Evolutionary conservation across 1,140 invertebrate genomes (phyloP).

Genomic region (Littorina saxatilis): DNA sequence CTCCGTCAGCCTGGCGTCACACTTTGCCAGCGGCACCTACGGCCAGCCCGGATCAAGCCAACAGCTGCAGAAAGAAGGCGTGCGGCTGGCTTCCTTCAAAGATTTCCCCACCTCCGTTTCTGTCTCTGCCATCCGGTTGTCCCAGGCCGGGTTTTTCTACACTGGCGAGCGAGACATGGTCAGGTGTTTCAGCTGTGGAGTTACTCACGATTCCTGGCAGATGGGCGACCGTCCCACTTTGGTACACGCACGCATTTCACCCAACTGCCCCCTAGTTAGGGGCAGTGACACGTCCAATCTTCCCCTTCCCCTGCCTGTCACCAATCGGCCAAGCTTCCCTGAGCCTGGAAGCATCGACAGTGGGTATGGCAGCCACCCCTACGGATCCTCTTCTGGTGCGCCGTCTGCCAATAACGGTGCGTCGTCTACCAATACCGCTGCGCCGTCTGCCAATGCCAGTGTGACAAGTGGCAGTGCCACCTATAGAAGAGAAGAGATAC

Average conservation of each 20-base stretch:
- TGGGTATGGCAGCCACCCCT: neutral
- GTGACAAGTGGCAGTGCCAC: no score
- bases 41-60: neutral
- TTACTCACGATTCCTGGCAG: conserved; percentile 34
- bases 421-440: neutral
- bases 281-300: conserved; percentile 14
- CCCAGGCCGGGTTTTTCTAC: conserved; percentile 46
- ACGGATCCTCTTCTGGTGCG: neutral
- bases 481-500: no score
- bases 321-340: conserved; percentile 5
- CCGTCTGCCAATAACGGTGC: neutral
- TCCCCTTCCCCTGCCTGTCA: conserved; percentile 25
- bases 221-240: conserved; percentile 37
- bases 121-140: conserved; percentile 33
- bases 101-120: conserved; percentile 31
- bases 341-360: neutral
- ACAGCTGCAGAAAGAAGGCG: conserved; percentile 14
- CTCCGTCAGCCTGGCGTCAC: neutral
- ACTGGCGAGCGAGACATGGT: conserved; percentile 33
- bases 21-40: conserved; percentile 11
- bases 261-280: conserved; percentile 33
- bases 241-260: conserved; percentile 43
- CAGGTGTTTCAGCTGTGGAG: conserved; percentile 43
- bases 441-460: no score
- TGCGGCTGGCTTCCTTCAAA: conserved; percentile 38